A percentile compares a stretch with the other conserved stretches of the same genome.
These are phyloP conservation scores for Albula glossodonta DNA, from an alignment of 2,113 vertebrate genomes.

Conservation along the genomic window DNA sequence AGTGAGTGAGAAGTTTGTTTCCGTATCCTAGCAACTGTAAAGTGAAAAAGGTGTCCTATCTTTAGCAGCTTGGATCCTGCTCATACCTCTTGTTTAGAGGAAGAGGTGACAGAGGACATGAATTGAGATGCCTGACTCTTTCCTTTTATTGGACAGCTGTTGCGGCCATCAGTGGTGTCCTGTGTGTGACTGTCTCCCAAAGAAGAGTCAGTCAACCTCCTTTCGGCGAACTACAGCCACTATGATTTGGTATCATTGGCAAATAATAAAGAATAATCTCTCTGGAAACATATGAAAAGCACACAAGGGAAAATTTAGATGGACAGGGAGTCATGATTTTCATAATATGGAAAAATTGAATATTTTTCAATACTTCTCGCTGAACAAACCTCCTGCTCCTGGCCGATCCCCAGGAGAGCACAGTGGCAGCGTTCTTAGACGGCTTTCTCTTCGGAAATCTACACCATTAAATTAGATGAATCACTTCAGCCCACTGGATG, in stretches of 20 bases:
- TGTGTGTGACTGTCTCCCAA: background rate
- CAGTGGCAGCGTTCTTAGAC: background rate
- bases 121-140: background rate
- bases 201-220: background rate
- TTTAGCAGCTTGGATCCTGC: background rate
- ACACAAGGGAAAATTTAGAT: background rate
- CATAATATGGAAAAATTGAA: background rate
- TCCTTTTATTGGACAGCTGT: background rate
- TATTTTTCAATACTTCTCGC: background rate
- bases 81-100: background rate
- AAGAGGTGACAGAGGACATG: background rate
- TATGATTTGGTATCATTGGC: too few relatives aligned
- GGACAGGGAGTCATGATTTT: background rate
- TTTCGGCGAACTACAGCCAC: too few relatives aligned
- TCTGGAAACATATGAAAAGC: background rate
- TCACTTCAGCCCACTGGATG: background rate
- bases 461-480: background rate
- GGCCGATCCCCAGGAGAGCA: background rate
- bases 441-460: background rate
- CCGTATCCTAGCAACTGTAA: slow-evolving; percentile 13
- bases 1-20: slow-evolving; percentile 7
- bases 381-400: background rate
- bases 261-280: too few relatives aligned
- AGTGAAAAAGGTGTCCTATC: slow-evolving; percentile 8
- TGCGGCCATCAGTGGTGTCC: background rate